Evolutionary conservation across 2,797 vertebrate species (phyloP).

Genomic region (Graptemys geographica): DNA sequence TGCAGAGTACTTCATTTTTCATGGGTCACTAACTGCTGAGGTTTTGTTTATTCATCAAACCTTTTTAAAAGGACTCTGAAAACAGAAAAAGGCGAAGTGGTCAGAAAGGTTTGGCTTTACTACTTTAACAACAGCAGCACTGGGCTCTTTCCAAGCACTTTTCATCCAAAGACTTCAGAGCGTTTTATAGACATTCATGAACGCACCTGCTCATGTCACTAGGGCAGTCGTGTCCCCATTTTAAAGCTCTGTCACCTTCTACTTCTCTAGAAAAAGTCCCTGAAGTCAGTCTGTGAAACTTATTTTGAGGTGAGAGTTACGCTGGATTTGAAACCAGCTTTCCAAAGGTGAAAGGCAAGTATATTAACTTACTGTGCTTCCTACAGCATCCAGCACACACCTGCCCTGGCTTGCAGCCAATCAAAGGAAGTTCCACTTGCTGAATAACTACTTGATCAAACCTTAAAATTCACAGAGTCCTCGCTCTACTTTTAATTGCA

Average conservation of each 20-base stretch:
- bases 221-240: slow-evolving; percentile 49
- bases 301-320: slow-evolving; percentile 3
- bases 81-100: not conserved
- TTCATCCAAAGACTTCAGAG: slow-evolving; percentile 38
- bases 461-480: not conserved
- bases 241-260: slow-evolving; percentile 30
- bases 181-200: slow-evolving; percentile 54
- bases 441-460: not conserved
- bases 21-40: slow-evolving; percentile 63
- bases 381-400: not conserved
- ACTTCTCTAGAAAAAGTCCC: slow-evolving; percentile 5
- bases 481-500: not conserved
- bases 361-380: not conserved
- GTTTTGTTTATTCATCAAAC: slow-evolving; percentile 63
- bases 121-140: slow-evolving; percentile 13
- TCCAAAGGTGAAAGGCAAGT: not conserved
- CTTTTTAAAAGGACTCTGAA: slow-evolving; percentile 33
- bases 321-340: slow-evolving; percentile 30
- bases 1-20: slow-evolving; percentile 63
- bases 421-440: not conserved
- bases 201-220: slow-evolving; percentile 26
- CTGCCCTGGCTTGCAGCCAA: not conserved
- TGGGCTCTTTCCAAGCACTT: slow-evolving; percentile 31
- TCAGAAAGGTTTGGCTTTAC: slow-evolving; percentile 66
- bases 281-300: not conserved